Evolutionary conservation across 2,888 invertebrate genomes (phyloP), one percentile per base, ranked within the genome.

Genomic region (Cerceris ruficornis): DNA sequence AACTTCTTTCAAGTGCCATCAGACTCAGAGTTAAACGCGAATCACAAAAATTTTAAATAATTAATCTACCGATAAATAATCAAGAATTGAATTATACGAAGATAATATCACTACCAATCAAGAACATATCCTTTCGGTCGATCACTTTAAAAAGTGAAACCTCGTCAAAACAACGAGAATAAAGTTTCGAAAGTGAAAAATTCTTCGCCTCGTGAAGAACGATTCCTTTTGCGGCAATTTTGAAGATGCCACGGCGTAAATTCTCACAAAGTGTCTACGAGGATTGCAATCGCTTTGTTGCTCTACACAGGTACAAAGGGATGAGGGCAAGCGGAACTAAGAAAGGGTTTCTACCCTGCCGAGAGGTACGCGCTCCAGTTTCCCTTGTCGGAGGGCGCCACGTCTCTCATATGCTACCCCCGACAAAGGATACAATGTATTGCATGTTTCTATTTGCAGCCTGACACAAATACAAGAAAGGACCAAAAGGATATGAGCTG

Each of bases 301-400:
- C 28, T 52, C 28, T 7, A 7, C 52, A 6, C 50, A 50, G n/a
- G 50, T 50, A 50, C 4, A 28, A 28, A 28, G 28, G 28, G 28
- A 28, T 28, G 28, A 28, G 50, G n/a, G 13, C n/a, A 50, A 49
- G 15, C 43, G 57, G 8, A 28, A 65, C 60, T 72, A 74, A 74
- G 42, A 73, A 75, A 75, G 85, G 71, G 62, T 71, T 55, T 65
- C 77, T 69, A 77, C 70, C 76, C 70, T 72, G 69, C 60, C 66
- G 28, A 54, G 60, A 75, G 78, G 43, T 55, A 55, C 57, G 58
- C 75, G 71, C 69, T 86, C 67, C 61, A 66, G 49, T 77, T 84
- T 79, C 68, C 42, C 59, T 72, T 77, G 75, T 70, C 64, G 49
- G 85, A 75, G 84, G 86, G 86, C 85, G 85, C 85, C 86, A 85